Evolutionary conservation across 2,888 invertebrate species (phyloP).

Genomic region (Agrochola lychnidis): DNA sequence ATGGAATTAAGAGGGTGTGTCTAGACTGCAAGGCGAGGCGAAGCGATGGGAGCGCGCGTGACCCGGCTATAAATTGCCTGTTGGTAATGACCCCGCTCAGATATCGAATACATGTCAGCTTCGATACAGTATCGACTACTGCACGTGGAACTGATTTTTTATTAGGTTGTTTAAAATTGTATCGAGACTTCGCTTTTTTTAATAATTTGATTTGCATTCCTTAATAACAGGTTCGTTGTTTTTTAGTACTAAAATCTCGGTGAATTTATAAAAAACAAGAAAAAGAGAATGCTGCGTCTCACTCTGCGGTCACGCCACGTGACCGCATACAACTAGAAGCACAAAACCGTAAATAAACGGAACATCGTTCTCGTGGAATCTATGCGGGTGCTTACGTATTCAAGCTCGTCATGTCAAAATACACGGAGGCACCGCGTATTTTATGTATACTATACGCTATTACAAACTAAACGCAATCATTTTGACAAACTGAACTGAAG

Average conservation of each 20-base stretch:
- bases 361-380: not conserved
- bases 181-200: no score
- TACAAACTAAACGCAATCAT: not conserved
- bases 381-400: not conserved
- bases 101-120: constrained; percentile 63
- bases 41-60: constrained; percentile 63
- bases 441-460: no score
- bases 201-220: no score
- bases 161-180: constrained; percentile 20
- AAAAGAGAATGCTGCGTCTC: not conserved
- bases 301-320: not conserved
- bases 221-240: no score
- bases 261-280: not conserved
- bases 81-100: constrained; percentile 64
- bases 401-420: not conserved
- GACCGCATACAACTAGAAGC: not conserved
- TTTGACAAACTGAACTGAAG: not conserved
- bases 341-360: no score
- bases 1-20: constrained; percentile 63
- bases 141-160: constrained; percentile 41
- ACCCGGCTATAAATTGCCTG: constrained; percentile 60
- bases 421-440: no score
- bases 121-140: constrained; percentile 46
- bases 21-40: constrained; percentile 61
- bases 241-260: no score